Percentiles rank a stretch among this genome's conserved stretches.
phyloP scores from a whole-genome alignment of 2,888 invertebrate genomes.

The Rhagophthalmus giganteus region DNA sequence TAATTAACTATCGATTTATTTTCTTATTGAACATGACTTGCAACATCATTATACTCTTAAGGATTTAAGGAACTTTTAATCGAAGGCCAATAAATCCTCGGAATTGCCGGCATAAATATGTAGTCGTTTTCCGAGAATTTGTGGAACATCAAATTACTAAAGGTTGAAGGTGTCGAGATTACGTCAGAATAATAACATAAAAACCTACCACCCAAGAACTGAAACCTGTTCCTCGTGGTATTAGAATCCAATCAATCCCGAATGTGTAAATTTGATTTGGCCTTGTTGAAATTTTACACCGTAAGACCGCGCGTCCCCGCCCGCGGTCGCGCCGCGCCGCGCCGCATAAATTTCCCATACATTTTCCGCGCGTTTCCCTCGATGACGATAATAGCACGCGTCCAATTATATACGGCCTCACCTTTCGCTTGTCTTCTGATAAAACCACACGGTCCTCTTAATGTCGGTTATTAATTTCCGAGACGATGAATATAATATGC shows the following conservation, averaged over 20 bases:
- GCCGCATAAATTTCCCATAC: conserved; percentile 8
- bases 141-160: conserved; percentile 2
- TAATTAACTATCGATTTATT: not conserved
- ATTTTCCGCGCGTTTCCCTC: conserved; percentile 8
- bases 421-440: conserved; percentile 12
- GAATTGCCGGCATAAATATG: conserved; percentile 4
- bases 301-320: no score
- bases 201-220: conserved; percentile 3
- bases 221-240: conserved; percentile 11
- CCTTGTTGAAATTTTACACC: conserved; percentile 13
- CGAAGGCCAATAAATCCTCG: not conserved
- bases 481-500: conserved; percentile 12
- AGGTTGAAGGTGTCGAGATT: conserved; percentile 12
- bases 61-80: not conserved
- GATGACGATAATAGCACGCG: conserved; percentile 5
- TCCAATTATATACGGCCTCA: conserved; percentile 3
- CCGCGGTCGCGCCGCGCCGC: no score
- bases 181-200: conserved; percentile 7
- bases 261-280: conserved; percentile 11
- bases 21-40: not conserved
- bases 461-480: conserved; percentile 23
- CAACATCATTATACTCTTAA: not conserved
- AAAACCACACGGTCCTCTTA: conserved; percentile 14
- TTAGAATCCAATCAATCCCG: conserved; percentile 6
- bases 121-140: conserved; percentile 13